A percentile compares a stretch with the other conserved stretches of the same genome.
Evolutionary conservation across 2,113 vertebrate genomes (phyloP).

Genomic region (Tragelaphus buxtoni): DNA sequence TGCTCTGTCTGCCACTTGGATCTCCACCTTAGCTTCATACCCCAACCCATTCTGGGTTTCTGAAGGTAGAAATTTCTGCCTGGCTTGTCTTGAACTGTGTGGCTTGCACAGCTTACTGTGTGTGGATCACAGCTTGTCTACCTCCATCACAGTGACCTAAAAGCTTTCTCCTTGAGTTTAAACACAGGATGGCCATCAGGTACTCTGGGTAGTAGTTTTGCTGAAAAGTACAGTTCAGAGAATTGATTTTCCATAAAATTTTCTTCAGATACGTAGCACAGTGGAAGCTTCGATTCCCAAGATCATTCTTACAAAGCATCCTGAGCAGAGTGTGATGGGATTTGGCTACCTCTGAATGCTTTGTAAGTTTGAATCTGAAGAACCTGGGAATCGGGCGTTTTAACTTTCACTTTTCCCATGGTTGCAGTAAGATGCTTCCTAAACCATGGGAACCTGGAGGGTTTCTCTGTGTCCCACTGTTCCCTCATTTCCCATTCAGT

Average conservation of each 20-base stretch:
- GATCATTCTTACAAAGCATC: neutral
- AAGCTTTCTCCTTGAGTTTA: neutral
- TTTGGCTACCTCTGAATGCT: neutral
- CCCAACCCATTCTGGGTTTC: neutral
- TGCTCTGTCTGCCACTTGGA: neutral
- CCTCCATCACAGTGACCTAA: neutral
- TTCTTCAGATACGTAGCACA: neutral
- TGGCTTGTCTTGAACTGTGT: neutral
- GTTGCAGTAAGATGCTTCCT: neutral
- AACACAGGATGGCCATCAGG: neutral
- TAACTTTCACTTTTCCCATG: neutral
- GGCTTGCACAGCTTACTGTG: neutral
- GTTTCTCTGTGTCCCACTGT: neutral
- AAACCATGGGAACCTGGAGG: neutral
- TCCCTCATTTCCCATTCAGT: neutral
- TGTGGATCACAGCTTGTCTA: neutral
- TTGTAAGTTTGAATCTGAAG: neutral
- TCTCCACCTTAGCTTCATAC: rapidly evolving
- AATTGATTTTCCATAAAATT: slow-evolving; percentile 9
- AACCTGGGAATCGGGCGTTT: neutral
- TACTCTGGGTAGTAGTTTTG: neutral
- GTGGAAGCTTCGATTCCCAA: neutral
- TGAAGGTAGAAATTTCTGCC: neutral
- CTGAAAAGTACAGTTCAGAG: neutral
- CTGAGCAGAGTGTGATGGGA: neutral